A percentile compares a stretch with the other conserved stretches of the same genome.
phyloP scores from a whole-genome alignment of 2,888 invertebrate genomes.

The Stictocephala bisonia region DNA sequence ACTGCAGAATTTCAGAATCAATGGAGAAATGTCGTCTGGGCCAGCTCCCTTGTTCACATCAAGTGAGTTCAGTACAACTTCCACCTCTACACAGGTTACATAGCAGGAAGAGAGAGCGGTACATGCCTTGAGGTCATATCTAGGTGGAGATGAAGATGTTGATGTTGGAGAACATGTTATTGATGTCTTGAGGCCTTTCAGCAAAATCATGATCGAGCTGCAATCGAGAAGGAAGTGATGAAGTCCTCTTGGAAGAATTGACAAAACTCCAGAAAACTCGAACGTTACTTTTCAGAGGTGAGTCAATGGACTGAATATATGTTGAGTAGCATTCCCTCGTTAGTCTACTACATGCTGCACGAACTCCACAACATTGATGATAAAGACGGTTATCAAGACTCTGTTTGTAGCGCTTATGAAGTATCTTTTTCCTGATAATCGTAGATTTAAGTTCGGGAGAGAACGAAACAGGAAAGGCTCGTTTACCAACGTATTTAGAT shows the following conservation, averaged over 20 bases:
- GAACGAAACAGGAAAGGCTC: not conserved
- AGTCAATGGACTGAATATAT: not conserved
- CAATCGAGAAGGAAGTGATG: not conserved
- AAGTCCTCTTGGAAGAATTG: not conserved
- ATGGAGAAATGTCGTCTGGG: slow-evolving; percentile 1
- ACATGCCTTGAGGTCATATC: not conserved
- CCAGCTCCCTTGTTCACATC: not conserved
- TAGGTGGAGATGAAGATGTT: not conserved
- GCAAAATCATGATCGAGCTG: not conserved
- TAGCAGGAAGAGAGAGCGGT: not conserved
- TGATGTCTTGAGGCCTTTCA: not conserved
- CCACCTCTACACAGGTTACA: not conserved
- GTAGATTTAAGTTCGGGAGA: not conserved
- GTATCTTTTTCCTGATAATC: not conserved
- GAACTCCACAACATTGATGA: not conserved
- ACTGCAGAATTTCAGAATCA: not conserved
- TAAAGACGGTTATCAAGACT: slow-evolving; percentile 3
- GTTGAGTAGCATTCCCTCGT: slow-evolving; percentile 1
- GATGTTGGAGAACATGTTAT: not conserved
- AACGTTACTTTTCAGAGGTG: not conserved
- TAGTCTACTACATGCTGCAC: not conserved
- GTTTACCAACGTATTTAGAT: not conserved
- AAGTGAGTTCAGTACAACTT: not conserved
- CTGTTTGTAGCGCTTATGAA: not conserved
- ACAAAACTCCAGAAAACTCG: not conserved